These are phyloP conservation scores for Eulimnadia texana DNA, from an alignment of 1,140 invertebrate species.

Conservation along the genomic window DNA sequence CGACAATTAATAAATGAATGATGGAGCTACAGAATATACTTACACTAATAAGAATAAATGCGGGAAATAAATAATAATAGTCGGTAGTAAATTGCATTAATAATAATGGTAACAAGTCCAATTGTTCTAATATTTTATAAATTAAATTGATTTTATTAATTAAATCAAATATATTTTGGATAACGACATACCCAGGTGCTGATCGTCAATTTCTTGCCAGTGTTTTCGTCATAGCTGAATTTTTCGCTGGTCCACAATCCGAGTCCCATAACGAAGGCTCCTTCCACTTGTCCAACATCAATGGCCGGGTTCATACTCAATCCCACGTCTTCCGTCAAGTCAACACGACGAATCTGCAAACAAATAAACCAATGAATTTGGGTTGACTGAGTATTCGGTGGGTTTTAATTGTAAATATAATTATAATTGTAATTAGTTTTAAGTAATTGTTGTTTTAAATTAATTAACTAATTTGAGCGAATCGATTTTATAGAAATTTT, in stretches of 20 bases:
- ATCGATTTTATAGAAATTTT: too few relatives aligned
- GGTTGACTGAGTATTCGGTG: too few relatives aligned
- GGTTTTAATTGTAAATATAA: too few relatives aligned
- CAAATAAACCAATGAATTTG: too few relatives aligned
- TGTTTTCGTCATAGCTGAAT: slow-evolving; percentile 25
- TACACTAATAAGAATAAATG: too few relatives aligned
- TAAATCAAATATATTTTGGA: not conserved
- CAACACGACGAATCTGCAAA: slow-evolving; percentile 25
- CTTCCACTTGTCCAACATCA: slow-evolving; percentile 34
- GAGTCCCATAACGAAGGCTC: slow-evolving; percentile 33
- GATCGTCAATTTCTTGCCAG: slow-evolving; percentile 18
- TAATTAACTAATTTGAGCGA: too few relatives aligned
- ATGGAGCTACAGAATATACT: too few relatives aligned
- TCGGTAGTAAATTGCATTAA: too few relatives aligned
- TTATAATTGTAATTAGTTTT: too few relatives aligned
- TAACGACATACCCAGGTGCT: slow-evolving; percentile 19
- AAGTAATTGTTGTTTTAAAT: too few relatives aligned
- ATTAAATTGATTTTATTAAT: not conserved
- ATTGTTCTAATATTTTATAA: not conserved
- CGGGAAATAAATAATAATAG: too few relatives aligned
- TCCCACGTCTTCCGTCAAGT: slow-evolving; percentile 33
- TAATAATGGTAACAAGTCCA: not conserved
- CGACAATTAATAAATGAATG: too few relatives aligned
- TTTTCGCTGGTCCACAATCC: slow-evolving; percentile 30
- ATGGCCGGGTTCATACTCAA: slow-evolving; percentile 23